Evolutionary conservation across 2,888 invertebrate species (phyloP), one percentile per base, ranked within the genome.

Genomic region (Epiblema foenella): DNA sequence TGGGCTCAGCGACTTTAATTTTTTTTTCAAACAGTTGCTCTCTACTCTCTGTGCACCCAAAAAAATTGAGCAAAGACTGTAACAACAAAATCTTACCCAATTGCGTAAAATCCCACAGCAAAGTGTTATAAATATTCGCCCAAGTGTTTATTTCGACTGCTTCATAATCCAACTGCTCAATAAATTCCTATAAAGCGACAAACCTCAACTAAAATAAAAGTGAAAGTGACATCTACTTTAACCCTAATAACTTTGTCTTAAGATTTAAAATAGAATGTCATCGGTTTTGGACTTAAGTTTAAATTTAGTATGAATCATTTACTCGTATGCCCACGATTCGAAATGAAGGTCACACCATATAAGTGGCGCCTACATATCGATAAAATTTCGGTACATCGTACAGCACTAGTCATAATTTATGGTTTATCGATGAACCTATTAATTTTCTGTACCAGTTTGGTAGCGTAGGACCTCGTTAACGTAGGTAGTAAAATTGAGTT

Each of bases 351-450:
- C 62, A 49, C 18, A 33, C 71, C 71, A 56, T 49, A 56, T 57
- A 54, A 60, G 71, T 46, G 37, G 60, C 71, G 67, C 71, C 71
- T 62, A 71, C 66, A 57, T 70, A 46, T 67, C 66, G 62, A 67
- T 67, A 62, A 51, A 20, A 62, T 42, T 66, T 67, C 51, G 67
- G 56, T 67, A 57, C 56, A 37, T 29, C 49, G 46, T 12, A 9
- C 66, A 17, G 11, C 66, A 67, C 71, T 71, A 62, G 56, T 67
- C 56, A 62, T 62, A 51, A 51, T 67, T 70, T 49, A 46, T 69
- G 11, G 2, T 33, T 56, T 63, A 56, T 69, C 64, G 57, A 56
- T 33, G 52, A 37, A 37, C 24, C 20, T 42, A n/a, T 64, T 37
- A 39, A 52, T 63, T 12, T 15, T 20, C 37, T 68, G 42, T 54